phyloP scores from a whole-genome alignment of 2,113 vertebrate genomes.

The Anarrhichthys ocellatus region DNA sequence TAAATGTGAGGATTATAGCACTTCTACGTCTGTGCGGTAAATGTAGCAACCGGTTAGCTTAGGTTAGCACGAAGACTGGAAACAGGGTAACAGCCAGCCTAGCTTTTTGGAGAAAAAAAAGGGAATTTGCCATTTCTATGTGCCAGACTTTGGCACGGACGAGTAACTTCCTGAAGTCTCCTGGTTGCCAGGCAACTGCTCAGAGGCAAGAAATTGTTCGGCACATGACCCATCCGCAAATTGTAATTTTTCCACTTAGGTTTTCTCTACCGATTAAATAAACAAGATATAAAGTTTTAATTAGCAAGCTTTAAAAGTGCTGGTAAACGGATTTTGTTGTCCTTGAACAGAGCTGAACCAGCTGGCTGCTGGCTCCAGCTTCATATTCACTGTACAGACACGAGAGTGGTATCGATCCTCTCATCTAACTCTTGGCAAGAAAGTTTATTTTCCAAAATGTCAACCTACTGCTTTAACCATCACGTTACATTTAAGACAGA shows the following conservation, averaged over 20 bases:
- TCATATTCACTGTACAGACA: background rate
- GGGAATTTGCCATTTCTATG: background rate
- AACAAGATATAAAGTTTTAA: background rate
- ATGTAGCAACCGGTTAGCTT: background rate
- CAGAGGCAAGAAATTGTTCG: background rate
- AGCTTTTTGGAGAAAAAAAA: background rate
- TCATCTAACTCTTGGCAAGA: background rate
- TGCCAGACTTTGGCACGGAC: background rate
- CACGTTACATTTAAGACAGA: conserved; percentile 18
- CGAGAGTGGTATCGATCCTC: conserved; percentile 17
- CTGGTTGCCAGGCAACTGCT: background rate
- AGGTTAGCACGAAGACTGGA: background rate
- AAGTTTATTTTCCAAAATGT: background rate
- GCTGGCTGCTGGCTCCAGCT: background rate
- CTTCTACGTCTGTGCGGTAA: background rate
- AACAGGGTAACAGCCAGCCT: background rate
- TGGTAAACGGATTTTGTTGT: background rate
- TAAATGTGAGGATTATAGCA: background rate
- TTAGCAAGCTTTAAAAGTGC: background rate
- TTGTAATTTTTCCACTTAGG: background rate
- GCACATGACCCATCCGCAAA: background rate
- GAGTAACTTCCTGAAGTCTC: background rate
- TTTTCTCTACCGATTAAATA: background rate
- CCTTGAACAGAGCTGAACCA: background rate
- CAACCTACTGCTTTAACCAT: background rate